These are phyloP conservation scores for Melieria picta DNA, from an alignment of 2,888 invertebrate species.

Conservation along the genomic window DNA sequence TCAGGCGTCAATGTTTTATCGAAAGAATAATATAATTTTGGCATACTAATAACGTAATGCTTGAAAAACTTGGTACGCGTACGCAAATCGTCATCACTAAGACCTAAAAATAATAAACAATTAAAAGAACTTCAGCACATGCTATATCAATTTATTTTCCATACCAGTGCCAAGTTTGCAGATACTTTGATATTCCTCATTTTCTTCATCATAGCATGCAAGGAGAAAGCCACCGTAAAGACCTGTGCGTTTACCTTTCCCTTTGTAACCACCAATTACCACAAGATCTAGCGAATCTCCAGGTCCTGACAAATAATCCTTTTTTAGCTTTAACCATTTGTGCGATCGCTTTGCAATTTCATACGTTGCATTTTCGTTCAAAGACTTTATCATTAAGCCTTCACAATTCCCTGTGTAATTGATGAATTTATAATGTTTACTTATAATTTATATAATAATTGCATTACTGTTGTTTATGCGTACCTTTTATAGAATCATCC, in stretches of 20 bases:
- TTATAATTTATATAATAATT: neutral
- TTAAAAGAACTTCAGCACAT: constrained; percentile 8
- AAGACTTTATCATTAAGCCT: constrained; percentile 97
- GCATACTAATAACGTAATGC: constrained; percentile 76
- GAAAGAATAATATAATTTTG: constrained; percentile 84
- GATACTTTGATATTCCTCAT: constrained; percentile 92
- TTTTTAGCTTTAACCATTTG: constrained; percentile 96
- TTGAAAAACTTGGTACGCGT: constrained; percentile 81
- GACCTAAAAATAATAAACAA: constrained; percentile 78
- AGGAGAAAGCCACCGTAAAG: constrained; percentile 94
- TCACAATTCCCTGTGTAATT: constrained; percentile 84
- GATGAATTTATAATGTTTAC: neutral
- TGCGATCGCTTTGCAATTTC: constrained; percentile 95
- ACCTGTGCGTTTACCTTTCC: constrained; percentile 93
- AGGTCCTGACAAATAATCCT: constrained; percentile 96
- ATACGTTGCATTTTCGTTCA: constrained; percentile 87
- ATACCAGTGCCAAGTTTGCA: constrained; percentile 78
- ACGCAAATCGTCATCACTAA: constrained; percentile 89
- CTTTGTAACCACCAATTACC: constrained; percentile 93
- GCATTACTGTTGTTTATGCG: neutral
- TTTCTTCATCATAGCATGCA: constrained; percentile 89
- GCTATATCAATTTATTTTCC: neutral
- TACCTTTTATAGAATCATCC: constrained; percentile 91
- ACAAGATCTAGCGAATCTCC: constrained; percentile 97
- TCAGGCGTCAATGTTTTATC: constrained; percentile 81